phyloP scores from a whole-genome alignment of 1,140 invertebrate genomes.

The Hydropsyche tenuis region DNA sequence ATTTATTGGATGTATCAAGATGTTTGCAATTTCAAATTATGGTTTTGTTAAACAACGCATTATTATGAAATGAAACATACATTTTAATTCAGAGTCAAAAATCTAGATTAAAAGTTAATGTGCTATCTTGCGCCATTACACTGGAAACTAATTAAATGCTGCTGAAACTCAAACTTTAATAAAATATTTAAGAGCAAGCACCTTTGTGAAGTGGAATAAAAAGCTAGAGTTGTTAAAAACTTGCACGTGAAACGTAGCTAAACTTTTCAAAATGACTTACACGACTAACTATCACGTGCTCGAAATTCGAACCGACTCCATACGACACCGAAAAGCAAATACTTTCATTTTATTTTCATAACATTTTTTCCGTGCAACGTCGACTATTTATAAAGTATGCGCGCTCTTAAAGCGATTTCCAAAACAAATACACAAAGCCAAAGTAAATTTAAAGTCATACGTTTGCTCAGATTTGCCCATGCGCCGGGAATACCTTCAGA shows the following conservation, averaged over 20 bases:
- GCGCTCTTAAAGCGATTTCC: neutral
- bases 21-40: too few species aligned
- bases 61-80: too few species aligned
- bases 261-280: conserved; percentile 7
- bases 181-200: conserved; percentile 3
- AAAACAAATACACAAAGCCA: neutral
- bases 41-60: too few species aligned
- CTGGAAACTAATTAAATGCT: neutral
- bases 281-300: neutral
- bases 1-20: too few species aligned
- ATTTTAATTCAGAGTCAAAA: too few species aligned
- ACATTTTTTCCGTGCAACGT: too few species aligned
- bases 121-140: too few species aligned
- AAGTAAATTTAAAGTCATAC: neutral
- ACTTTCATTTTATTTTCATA: neutral
- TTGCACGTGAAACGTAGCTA: neutral
- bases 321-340: neutral
- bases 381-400: too few species aligned
- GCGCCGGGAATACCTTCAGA: neutral
- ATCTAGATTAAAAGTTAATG: too few species aligned
- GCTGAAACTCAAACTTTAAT: neutral
- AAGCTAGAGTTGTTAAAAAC: conserved; percentile 1
- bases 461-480: neutral
- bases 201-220: neutral
- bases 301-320: conserved; percentile 1